Conservation (phyloP, 2,113 vertebrate species). For the Vanacampus margaritifer region DNA sequence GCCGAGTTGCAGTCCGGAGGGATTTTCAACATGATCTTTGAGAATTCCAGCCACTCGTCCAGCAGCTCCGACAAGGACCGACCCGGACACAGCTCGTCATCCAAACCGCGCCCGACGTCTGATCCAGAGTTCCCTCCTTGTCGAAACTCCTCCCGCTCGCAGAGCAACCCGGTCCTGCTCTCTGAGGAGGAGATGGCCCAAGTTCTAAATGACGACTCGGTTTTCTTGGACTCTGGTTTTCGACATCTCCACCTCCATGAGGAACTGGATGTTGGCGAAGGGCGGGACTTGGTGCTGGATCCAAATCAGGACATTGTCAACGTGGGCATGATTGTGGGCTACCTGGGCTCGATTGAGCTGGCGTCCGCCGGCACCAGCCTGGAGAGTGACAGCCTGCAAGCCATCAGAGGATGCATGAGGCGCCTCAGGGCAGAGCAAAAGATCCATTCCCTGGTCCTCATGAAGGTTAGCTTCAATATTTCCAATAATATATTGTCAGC, state of each 20-base stretch:
- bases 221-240: conserved; percentile 73
- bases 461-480: conserved; percentile 70
- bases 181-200: conserved; percentile 80
- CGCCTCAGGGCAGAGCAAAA: conserved; percentile 91
- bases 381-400: conserved; percentile 91
- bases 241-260: conserved; percentile 52
- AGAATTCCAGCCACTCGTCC: conserved; percentile 80
- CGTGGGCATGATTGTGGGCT: conserved; percentile 95
- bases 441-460: conserved; percentile 90
- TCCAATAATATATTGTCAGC: neutral
- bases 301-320: conserved; percentile 81
- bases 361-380: conserved; percentile 84
- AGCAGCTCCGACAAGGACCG: conserved; percentile 77
- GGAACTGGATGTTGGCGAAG: conserved; percentile 64
- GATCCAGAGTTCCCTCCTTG: conserved; percentile 72
- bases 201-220: conserved; percentile 75
- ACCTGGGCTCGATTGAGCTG: conserved; percentile 93
- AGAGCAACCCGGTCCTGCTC: conserved; percentile 70
- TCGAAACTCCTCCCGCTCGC: conserved; percentile 51
- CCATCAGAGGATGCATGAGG: conserved; percentile 96
- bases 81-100: conserved; percentile 37
- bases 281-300: conserved; percentile 76
- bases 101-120: conserved; percentile 75
- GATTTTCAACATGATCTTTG: conserved; percentile 96
- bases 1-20: conserved; percentile 94